phyloP scores from a whole-genome alignment of 2,888 invertebrate genomes.

The Euproctis similis region DNA sequence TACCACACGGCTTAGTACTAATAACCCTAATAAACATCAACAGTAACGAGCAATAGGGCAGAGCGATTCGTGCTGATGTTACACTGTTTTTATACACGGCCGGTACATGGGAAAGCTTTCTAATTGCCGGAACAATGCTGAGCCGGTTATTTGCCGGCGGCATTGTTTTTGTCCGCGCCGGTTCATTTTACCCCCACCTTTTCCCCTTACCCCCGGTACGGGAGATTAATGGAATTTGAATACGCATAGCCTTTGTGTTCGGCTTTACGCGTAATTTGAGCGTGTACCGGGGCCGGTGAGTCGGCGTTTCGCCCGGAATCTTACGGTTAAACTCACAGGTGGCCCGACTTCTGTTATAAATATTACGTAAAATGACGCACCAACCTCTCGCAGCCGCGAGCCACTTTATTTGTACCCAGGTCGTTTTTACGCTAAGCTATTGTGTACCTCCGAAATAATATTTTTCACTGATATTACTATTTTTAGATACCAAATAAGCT shows the following conservation, averaged over 20 bases:
- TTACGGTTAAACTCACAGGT: constrained; percentile 53
- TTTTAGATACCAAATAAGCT: neutral
- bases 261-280: constrained; percentile 74
- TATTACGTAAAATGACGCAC: constrained; percentile 48
- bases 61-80: constrained; percentile 75
- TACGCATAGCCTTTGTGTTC: constrained; percentile 75
- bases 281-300: constrained; percentile 67
- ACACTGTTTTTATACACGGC: constrained; percentile 75
- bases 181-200: constrained; percentile 73
- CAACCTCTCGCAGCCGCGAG: constrained; percentile 9
- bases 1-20: constrained; percentile 67
- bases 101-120: constrained; percentile 76
- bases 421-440: constrained; percentile 17
- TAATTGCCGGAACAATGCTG: constrained; percentile 77
- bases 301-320: constrained; percentile 60
- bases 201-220: constrained; percentile 57
- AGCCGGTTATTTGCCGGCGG: constrained; percentile 75
- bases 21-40: constrained; percentile 75
- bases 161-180: constrained; percentile 75
- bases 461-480: constrained; percentile 6
- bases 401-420: constrained; percentile 1
- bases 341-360: constrained; percentile 40
- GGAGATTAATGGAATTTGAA: constrained; percentile 76
- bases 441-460: constrained; percentile 18
- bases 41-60: constrained; percentile 74